Percentiles rank a stretch among this genome's conserved stretches.
phyloP scores from a whole-genome alignment of 1,140 invertebrate species.

The Lordiphosa clarofinis region DNA sequence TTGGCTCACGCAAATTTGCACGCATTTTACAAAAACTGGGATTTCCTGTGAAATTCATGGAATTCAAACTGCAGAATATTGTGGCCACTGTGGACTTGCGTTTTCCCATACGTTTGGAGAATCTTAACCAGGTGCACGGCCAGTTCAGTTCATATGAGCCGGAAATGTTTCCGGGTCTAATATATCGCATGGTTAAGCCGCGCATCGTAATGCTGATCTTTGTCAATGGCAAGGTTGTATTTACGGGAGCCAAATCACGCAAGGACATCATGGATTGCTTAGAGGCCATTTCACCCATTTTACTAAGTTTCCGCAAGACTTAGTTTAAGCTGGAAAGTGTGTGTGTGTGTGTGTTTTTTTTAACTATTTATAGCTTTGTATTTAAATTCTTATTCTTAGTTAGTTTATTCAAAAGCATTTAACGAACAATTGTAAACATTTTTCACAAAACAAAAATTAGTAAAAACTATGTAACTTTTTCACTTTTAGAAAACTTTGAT shows the following conservation, averaged over 20 bases:
- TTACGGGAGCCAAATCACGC: constrained; percentile 96
- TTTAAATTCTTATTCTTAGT: constrained; percentile 4
- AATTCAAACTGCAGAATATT: constrained; percentile 99
- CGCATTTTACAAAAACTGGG: constrained; percentile 98
- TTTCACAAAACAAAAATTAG: background rate
- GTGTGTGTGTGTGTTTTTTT: background rate
- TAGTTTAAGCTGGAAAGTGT: constrained; percentile 49
- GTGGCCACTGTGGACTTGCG: constrained; percentile 98
- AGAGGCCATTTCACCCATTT: constrained; percentile 97
- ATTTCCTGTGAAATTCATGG: constrained; percentile 96
- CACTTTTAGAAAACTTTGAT: too few species aligned
- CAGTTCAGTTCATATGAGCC: constrained; percentile 97
- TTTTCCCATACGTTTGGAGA: constrained; percentile 98
- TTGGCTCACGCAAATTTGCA: constrained; percentile 98
- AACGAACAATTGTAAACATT: constrained; percentile 22
- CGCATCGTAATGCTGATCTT: constrained; percentile 97
- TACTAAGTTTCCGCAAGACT: constrained; percentile 96
- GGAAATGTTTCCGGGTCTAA: constrained; percentile 97
- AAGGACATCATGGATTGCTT: constrained; percentile 96
- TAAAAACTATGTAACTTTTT: too few species aligned
- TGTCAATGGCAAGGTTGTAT: constrained; percentile 98
- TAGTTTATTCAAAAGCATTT: constrained; percentile 27
- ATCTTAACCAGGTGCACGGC: constrained; percentile 94
- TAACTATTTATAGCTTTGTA: background rate
- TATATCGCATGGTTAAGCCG: constrained; percentile 98